phyloP scores from a whole-genome alignment of 1,140 invertebrate genomes.

The Drosophila sucinea region DNA sequence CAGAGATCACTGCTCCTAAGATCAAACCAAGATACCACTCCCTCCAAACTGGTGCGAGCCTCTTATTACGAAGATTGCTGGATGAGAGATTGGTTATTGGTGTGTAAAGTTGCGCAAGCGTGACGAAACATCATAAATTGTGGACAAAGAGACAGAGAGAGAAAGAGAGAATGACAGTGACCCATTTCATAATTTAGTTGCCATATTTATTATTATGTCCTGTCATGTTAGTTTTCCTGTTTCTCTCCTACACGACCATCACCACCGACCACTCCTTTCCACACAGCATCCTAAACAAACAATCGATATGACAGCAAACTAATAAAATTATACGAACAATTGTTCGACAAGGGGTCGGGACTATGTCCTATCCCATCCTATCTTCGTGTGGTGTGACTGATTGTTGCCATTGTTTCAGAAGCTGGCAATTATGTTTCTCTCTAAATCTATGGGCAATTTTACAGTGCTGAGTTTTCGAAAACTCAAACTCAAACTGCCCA shows the following conservation, averaged over 20 bases:
- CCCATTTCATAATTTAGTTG: conserved; percentile 73
- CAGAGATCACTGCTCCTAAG: not conserved
- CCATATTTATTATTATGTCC: conserved; percentile 74
- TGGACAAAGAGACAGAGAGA: not conserved
- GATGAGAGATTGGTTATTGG: not conserved
- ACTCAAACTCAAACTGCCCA: conserved; percentile 27
- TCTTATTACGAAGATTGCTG: conserved; percentile 7
- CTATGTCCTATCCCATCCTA: conserved; percentile 7
- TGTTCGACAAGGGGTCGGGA: conserved; percentile 30
- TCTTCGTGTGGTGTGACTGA: conserved; percentile 39
- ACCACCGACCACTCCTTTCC: not conserved
- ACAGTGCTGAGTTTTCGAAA: conserved; percentile 20
- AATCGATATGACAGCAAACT: conserved; percentile 61
- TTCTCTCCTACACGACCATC: conserved; percentile 4
- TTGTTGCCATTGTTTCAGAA: conserved; percentile 63
- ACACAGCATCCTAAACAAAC: conserved; percentile 69
- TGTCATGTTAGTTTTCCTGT: conserved; percentile 63
- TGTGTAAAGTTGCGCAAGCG: conserved; percentile 4
- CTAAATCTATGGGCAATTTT: conserved; percentile 49
- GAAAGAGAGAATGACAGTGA: conserved; percentile 20
- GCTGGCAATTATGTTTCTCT: conserved; percentile 56
- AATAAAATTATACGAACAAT: conserved; percentile 54
- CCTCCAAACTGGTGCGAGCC: not conserved
- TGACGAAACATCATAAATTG: conserved; percentile 13
- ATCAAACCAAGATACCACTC: not conserved